Conservation (phyloP, 2,888 invertebrate genomes). For the Drosophila birchii region DNA sequence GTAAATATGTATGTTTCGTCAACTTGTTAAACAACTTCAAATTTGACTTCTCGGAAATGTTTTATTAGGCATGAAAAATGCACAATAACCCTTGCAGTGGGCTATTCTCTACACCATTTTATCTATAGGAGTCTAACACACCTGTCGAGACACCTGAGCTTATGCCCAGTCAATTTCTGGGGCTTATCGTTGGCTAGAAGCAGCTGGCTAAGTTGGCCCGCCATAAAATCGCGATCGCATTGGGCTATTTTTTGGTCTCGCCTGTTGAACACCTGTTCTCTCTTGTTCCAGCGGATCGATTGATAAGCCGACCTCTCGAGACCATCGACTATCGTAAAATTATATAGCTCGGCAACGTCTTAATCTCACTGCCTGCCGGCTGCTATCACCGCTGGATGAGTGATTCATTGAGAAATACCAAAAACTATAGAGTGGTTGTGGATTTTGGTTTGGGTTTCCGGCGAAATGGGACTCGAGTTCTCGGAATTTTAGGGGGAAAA, state of each 20-base stretch:
- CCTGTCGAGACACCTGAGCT: constrained; percentile 9
- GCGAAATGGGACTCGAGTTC: background rate
- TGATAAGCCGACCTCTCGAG: constrained; percentile 25
- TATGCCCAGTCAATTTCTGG: background rate
- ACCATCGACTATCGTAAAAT: constrained; percentile 17
- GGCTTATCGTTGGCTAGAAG: background rate
- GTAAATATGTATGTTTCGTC: no score
- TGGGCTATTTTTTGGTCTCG: background rate
- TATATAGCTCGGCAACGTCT: constrained; percentile 27
- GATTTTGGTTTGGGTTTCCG: background rate
- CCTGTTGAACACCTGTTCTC: constrained; percentile 23
- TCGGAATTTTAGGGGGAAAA: background rate
- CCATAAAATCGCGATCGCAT: constrained; percentile 10
- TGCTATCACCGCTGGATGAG: constrained; percentile 11
- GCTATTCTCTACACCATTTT: background rate
- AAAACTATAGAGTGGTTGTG: background rate
- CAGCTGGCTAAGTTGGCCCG: constrained; percentile 15
- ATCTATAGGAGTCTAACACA: background rate
- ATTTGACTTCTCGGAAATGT: background rate
- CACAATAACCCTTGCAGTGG: background rate
- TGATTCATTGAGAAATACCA: constrained; percentile 18
- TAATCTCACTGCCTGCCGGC: background rate
- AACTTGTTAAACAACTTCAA: no score
- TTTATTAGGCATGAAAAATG: background rate
- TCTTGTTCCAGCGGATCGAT: constrained; percentile 2